Percentiles rank a stretch among this genome's conserved stretches.
phyloP scores from a whole-genome alignment of 2,888 invertebrate genomes.

The Mayetiola destructor region DNA sequence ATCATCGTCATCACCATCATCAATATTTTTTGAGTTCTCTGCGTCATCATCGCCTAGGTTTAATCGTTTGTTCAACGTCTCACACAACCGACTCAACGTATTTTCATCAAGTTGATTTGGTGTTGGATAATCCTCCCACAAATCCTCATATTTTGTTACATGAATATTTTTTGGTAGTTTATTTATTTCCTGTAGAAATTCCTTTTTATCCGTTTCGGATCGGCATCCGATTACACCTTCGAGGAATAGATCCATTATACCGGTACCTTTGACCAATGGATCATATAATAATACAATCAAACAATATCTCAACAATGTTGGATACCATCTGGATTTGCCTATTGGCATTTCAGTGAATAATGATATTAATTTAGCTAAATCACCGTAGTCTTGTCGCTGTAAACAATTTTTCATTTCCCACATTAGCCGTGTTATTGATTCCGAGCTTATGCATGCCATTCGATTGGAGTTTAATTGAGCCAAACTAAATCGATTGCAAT shows the following conservation, averaged over 20 bases:
- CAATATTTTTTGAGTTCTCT: no score
- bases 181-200: background rate
- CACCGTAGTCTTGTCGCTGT: background rate
- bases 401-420: constrained; percentile 3
- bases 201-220: background rate
- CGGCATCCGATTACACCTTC: background rate
- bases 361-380: background rate
- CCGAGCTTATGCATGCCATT: background rate
- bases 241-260: background rate
- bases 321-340: background rate
- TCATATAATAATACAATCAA: background rate
- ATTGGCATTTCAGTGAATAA: background rate
- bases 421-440: background rate
- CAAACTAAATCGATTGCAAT: constrained; percentile 1
- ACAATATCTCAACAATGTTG: constrained; percentile 1
- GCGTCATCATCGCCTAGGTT: background rate
- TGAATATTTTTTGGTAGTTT: background rate
- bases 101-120: background rate
- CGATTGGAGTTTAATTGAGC: background rate
- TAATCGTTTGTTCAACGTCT: background rate
- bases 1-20: no score
- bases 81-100: background rate
- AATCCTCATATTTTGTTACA: background rate
- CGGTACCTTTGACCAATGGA: background rate
- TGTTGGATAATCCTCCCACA: background rate